Evolutionary conservation across 1,140 invertebrate species (phyloP).

Genomic region (Argopecten irradians): DNA sequence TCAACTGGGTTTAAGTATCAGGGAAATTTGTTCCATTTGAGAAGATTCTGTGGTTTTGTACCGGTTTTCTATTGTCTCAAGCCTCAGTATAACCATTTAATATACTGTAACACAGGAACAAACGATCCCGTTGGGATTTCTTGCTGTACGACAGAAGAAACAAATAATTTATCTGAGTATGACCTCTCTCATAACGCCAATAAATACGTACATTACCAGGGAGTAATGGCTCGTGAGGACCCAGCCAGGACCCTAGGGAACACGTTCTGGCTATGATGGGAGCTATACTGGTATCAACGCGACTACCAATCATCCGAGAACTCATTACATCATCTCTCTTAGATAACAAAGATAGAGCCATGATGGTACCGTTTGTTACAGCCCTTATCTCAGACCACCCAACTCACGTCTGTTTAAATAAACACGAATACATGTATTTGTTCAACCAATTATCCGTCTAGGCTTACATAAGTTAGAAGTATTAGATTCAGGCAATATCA

Average conservation of each 20-base stretch:
- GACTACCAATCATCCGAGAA: not conserved
- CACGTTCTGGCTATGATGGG: not conserved
- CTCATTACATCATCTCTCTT: not conserved
- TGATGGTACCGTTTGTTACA: not conserved
- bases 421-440: no score
- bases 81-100: not conserved
- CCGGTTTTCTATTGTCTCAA: not conserved
- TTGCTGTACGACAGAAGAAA: not conserved
- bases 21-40: not conserved
- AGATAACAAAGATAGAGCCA: not conserved
- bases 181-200: not conserved
- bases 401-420: not conserved
- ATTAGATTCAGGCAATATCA: no score
- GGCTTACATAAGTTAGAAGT: no score
- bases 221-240: not conserved
- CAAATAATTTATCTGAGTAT: not conserved
- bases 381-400: not conserved
- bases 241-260: not conserved
- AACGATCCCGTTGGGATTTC: not conserved
- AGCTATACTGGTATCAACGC: not conserved
- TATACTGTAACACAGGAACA: not conserved
- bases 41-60: not conserved
- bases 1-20: not conserved
- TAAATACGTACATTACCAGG: not conserved
- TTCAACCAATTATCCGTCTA: no score